phyloP scores from a whole-genome alignment of 2,888 invertebrate genomes.

The Eilema depressum region DNA sequence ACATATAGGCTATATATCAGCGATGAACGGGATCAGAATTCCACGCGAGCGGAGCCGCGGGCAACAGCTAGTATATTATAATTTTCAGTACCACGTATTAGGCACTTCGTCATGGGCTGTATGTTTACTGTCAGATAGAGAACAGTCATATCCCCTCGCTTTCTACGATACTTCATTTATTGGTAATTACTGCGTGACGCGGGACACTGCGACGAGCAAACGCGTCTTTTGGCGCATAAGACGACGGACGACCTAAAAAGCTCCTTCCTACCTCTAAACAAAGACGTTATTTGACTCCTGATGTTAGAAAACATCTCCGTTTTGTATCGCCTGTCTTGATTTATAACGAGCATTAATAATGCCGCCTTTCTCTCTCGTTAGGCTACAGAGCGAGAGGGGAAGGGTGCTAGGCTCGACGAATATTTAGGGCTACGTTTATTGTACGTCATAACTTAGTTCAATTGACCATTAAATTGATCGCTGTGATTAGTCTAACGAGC shows the following conservation, averaged over 20 bases:
- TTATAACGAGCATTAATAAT: conserved; percentile 35
- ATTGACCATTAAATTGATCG: conserved; percentile 24
- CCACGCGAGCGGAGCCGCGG: no score
- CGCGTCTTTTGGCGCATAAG: no score
- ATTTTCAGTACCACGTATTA: no score
- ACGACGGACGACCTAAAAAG: not conserved
- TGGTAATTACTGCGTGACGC: no score
- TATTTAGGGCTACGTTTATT: conserved; percentile 19
- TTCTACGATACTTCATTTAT: no score
- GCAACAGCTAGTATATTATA: no score
- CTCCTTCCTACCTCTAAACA: conserved; percentile 19
- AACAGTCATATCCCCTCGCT: no score
- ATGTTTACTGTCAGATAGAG: no score
- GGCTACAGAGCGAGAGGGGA: conserved; percentile 13
- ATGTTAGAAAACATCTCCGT: conserved; percentile 34
- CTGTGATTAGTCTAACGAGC: conserved; percentile 18
- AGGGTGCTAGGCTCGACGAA: conserved; percentile 12
- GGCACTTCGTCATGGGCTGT: no score
- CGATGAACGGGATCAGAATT: no score
- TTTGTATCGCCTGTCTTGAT: conserved; percentile 34
- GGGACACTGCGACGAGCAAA: no score
- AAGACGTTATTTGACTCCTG: conserved; percentile 33
- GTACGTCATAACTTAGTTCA: conserved; percentile 23
- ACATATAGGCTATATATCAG: no score
- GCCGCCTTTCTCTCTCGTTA: conserved; percentile 13